These are phyloP conservation scores for Rhynchopsitta pachyrhyncha DNA, from an alignment of 2,113 vertebrate species.

Conservation along the genomic window DNA sequence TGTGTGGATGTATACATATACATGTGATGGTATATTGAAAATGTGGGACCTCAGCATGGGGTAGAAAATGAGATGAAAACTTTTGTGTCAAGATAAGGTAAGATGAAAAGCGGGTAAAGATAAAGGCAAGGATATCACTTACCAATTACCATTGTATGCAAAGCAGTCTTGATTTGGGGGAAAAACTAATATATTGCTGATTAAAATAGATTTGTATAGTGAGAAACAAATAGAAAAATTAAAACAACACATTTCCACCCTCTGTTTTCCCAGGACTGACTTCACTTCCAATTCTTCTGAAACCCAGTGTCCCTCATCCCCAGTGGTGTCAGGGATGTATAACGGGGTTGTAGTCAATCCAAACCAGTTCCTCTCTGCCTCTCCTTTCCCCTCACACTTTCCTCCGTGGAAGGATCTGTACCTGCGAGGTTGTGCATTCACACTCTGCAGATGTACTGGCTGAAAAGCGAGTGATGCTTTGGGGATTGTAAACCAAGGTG, in stretches of 20 bases:
- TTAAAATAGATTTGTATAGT: neutral
- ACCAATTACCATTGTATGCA: neutral
- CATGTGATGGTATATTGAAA: too few relatives aligned
- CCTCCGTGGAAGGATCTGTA: neutral
- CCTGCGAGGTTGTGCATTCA: neutral
- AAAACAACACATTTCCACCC: neutral
- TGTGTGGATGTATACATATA: too few relatives aligned
- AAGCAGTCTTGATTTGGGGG: neutral
- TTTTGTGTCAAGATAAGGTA: neutral
- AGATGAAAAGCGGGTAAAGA: neutral
- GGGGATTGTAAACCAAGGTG: neutral
- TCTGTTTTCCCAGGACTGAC: neutral
- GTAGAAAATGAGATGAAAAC: neutral
- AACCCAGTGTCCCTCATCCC: neutral
- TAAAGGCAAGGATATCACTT: neutral
- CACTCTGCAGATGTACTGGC: neutral
- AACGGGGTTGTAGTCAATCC: rapidly evolving
- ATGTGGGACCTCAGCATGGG: too few relatives aligned
- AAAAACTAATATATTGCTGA: neutral
- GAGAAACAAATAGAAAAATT: neutral
- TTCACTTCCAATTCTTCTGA: neutral
- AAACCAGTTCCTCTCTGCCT: neutral
- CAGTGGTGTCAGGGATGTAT: rapidly evolving
- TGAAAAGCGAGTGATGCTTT: neutral
- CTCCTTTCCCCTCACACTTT: neutral